Evolutionary conservation across 2,797 vertebrate genomes (phyloP), one percentile per base, ranked within the genome.

Genomic region (Myoxocephalus aenaeus): DNA sequence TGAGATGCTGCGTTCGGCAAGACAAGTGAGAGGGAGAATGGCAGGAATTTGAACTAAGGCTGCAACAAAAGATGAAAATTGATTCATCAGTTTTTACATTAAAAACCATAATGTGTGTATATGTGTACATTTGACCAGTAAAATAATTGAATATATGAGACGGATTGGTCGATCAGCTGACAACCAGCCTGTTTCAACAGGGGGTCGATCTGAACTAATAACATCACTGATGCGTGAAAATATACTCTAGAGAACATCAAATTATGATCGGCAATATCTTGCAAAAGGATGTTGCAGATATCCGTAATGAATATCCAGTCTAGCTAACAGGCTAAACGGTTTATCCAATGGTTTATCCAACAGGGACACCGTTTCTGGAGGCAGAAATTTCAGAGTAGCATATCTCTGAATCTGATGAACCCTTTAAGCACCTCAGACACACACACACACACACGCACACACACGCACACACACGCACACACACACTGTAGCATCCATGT

Each of bases 391-490:
- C 18, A n/a, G 10, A 48, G 6, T 27, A 3, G 2, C n/a, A 25
- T 17, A 27, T 56, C 5, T 7, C 51, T 54, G 13, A 34, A 34
- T 12, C 29, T 32, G 29, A 14, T 48, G 12, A 53, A 54, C 18
- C 50, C 2, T 50, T 65, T 38, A 36, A 54, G 25, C 50, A 10
- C 27, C 18, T 36, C 57, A 32, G 3, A 29, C 38, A 40, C 50
- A 57, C 50, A 59, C 25, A 17, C 59, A 57, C 32, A 27, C 68
- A 14, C 36, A 53, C 77, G 50, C 34, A 50, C 48, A 25, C 69
- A 69, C 29, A 42, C 65, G 46, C 65, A 65, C 70, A 57, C 57
- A 69, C 40, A 29, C 61, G 50, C 34, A 50, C 48, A 25, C 69
- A 69, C 29, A 42, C 65, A 38, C 11, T 2, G 50, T 29, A 46